Conservation (phyloP, 2,797 vertebrate species). For the Ceyx erithaca region DNA sequence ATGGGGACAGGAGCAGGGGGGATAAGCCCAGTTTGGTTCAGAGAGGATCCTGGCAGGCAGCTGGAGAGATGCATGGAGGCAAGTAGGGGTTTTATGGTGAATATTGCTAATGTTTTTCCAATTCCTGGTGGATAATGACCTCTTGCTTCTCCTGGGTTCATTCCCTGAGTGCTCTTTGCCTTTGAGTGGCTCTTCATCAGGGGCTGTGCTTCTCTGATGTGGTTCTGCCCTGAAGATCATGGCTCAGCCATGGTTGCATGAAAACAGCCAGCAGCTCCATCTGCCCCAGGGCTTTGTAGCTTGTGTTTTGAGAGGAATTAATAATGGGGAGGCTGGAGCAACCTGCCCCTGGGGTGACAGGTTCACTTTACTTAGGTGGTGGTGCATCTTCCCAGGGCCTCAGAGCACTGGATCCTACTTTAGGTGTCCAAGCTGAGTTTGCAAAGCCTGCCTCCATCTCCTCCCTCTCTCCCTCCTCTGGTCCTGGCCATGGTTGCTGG, state of each 20-base stretch:
- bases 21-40: background rate
- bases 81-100: background rate
- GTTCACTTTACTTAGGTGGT: background rate
- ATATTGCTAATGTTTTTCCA: background rate
- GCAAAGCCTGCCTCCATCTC: accelerated
- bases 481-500: background rate
- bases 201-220: background rate
- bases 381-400: background rate
- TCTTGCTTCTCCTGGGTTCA: background rate
- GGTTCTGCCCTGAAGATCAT: background rate
- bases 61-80: background rate
- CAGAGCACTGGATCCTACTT: background rate
- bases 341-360: background rate
- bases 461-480: background rate
- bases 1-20: background rate
- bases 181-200: background rate
- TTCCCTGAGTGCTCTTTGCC: background rate
- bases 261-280: background rate
- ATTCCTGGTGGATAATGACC: background rate
- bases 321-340: background rate
- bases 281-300: background rate
- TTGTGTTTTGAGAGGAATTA: background rate
- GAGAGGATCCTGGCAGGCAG: background rate
- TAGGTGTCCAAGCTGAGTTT: background rate
- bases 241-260: background rate